Base-by-base conservation (phyloP, 2,888 invertebrate genomes). In the Tetropium fuscum region DNA sequence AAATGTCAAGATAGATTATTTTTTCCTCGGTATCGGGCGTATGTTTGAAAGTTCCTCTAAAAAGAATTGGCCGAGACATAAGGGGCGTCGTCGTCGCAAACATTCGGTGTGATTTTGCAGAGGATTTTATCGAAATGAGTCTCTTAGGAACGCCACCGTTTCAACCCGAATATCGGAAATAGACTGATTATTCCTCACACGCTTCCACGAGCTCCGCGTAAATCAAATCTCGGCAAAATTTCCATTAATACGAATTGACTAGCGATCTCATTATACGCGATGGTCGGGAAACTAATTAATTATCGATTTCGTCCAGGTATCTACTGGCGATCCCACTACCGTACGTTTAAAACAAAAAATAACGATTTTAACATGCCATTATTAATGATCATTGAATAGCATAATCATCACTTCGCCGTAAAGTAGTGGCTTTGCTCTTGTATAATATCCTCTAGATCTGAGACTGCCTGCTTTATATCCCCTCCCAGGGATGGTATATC, bases 161-260 rank as follows among this genome's bases (percentile, higher is more conserved):
- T 45, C 60, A 27, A 18, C 54, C 47, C 47, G 48, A 53, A 63
- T 53, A 60, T 53, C 68, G 73, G 73, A 73, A 72, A 73, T 71
- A 64, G 70, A 71, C 68, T 68, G 70, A 70, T 72, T 72, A 67
- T 68, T 68, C 65, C 64, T 60, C 62, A 67, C 70, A 67, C 69
- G 69, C 60, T 68, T 68, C 64, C 60, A 62, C 65, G n/a, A n/a
- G n/a, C n/a, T n/a, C n/a, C n/a, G n/a, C n/a, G 58, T 67, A 69
- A 71, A 74, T 72, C 71, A 68, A 70, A 70, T 70, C 58, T 53
- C 54, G 66, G 57, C 55, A 64, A 64, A 62, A 66, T 61, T 64
- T 58, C 63, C 63, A 56, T 63, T 66, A 66, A 63, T 45, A 10
- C 30, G 45, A 30, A 59, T 27, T 47, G 51, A 57, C 61, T 53